These are phyloP conservation scores for Hetaerina americana DNA, from an alignment of 1,140 invertebrate genomes.

Conservation along the genomic window DNA sequence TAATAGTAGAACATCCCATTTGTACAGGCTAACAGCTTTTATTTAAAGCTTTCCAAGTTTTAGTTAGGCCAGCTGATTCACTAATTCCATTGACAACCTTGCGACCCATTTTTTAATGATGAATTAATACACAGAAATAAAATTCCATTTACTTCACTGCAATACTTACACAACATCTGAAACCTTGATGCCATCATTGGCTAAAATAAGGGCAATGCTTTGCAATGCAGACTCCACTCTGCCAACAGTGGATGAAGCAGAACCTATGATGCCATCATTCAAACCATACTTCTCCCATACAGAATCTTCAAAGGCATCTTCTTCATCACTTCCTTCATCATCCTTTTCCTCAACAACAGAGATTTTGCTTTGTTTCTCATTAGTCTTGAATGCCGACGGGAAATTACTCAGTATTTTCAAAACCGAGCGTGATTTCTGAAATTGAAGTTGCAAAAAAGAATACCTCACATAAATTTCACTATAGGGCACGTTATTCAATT, in stretches of 20 bases:
- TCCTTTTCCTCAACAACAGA: background rate
- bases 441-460: too few species aligned
- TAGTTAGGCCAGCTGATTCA: too few species aligned
- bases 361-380: background rate
- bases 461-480: too few species aligned
- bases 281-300: background rate
- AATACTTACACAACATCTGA: background rate
- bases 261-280: background rate
- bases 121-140: too few species aligned
- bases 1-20: too few species aligned
- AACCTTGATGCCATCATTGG: background rate
- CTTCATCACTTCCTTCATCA: background rate
- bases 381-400: background rate
- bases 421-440: background rate
- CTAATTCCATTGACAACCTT: too few species aligned
- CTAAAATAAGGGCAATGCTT: background rate
- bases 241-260: background rate
- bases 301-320: background rate
- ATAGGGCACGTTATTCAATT: too few species aligned
- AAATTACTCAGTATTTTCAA: background rate
- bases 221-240: background rate
- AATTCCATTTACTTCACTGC: background rate
- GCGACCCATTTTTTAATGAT: too few species aligned
- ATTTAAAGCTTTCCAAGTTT: too few species aligned
- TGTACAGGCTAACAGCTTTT: too few species aligned